Evolutionary conservation across 92 coral and sea anemone genomes (phyloP).

Genomic region (Bergia sp.): DNA sequence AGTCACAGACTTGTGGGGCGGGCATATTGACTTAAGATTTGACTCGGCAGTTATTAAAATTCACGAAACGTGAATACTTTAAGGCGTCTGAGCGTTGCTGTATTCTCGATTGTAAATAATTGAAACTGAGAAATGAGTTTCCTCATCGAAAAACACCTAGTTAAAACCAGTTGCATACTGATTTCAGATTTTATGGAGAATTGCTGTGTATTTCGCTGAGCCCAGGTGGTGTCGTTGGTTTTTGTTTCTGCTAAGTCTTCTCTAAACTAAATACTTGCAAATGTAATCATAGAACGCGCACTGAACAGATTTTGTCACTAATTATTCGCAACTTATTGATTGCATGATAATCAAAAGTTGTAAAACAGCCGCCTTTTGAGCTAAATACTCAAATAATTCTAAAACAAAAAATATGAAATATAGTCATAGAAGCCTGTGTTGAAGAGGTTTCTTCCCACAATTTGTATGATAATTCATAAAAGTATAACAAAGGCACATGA

Average conservation of each 20-base stretch:
- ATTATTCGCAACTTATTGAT: background rate
- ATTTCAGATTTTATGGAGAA: background rate
- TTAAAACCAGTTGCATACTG: background rate
- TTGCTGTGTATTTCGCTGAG: background rate
- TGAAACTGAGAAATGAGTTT: background rate
- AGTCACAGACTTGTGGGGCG: background rate
- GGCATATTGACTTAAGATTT: background rate
- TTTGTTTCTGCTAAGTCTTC: background rate
- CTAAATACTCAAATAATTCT: background rate
- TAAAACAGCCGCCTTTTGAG: background rate
- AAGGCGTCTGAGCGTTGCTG: background rate
- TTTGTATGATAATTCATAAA: background rate
- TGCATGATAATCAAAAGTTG: background rate
- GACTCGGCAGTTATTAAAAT: conserved; percentile 9
- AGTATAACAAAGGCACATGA: background rate
- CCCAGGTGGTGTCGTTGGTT: background rate
- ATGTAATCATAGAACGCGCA: background rate
- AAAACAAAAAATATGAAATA: too few species aligned
- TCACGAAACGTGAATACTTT: conserved; percentile 5
- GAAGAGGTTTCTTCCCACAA: background rate
- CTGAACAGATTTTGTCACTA: background rate
- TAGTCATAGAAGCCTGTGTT: background rate
- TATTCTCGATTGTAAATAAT: background rate
- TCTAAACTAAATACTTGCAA: too few species aligned
- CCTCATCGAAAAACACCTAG: background rate